These are phyloP conservation scores for Drosophila suboccidentalis DNA, from an alignment of 2,888 invertebrate species.

Conservation along the genomic window DNA sequence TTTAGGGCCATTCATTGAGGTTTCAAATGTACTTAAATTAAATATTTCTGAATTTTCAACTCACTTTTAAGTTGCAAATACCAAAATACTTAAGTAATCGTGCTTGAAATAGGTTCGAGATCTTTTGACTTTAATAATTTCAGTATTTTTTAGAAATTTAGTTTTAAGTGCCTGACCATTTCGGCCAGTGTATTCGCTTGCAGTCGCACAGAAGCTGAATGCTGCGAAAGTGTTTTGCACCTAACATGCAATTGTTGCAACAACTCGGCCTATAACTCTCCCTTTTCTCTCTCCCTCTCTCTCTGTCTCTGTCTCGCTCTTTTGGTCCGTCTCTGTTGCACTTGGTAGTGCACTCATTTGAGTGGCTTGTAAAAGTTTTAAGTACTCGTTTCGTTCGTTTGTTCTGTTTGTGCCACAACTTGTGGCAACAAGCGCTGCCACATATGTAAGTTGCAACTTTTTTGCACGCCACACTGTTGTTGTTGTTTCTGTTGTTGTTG, in stretches of 20 bases:
- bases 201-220: conserved; percentile 51
- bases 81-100: too few relatives aligned
- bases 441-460: conserved; percentile 76
- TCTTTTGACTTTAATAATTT: too few relatives aligned
- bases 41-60: too few relatives aligned
- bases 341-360: conserved; percentile 17
- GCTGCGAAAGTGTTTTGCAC: conserved; percentile 63
- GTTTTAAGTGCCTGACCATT: background rate
- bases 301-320: background rate
- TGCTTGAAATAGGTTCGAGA: too few relatives aligned
- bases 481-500: conserved; percentile 18
- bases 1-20: too few relatives aligned
- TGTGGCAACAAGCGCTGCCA: conserved; percentile 53
- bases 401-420: conserved; percentile 35
- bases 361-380: conserved; percentile 78
- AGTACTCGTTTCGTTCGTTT: conserved; percentile 66
- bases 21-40: too few relatives aligned
- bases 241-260: conserved; percentile 62
- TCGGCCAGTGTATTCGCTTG: background rate
- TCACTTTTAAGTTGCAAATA: too few relatives aligned
- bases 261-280: background rate
- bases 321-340: background rate
- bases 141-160: background rate
- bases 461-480: conserved; percentile 62
- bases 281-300: background rate